Evolutionary conservation across 2,797 vertebrate species (phyloP).

Genomic region (Okamejei kenojei): DNA sequence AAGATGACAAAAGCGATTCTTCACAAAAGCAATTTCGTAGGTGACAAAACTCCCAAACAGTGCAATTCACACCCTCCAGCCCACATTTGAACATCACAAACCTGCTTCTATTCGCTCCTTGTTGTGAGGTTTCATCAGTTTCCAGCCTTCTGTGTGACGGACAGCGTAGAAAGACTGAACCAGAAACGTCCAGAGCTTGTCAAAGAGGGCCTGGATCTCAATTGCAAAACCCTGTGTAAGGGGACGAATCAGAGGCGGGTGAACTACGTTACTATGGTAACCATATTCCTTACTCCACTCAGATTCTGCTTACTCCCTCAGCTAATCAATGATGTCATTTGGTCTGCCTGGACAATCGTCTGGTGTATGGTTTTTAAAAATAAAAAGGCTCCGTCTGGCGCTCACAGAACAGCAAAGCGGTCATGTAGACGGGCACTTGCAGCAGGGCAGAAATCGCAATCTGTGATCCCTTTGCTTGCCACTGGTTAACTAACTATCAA

Average conservation of each 20-base stretch:
- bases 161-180: slow-evolving; percentile 85
- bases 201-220: slow-evolving; percentile 77
- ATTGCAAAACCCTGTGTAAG: slow-evolving; percentile 81
- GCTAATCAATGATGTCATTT: slow-evolving; percentile 79
- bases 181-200: slow-evolving; percentile 86
- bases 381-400: not conserved
- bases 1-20: not conserved
- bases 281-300: slow-evolving; percentile 77
- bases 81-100: slow-evolving; percentile 48
- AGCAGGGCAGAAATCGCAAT: slow-evolving; percentile 3
- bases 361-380: slow-evolving; percentile 49
- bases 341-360: slow-evolving; percentile 61
- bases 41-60: not conserved
- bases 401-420: slow-evolving; percentile 41
- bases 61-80: not conserved
- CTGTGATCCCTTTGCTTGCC: slow-evolving; percentile 23
- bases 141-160: slow-evolving; percentile 87
- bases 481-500: slow-evolving; percentile 48
- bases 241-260: slow-evolving; percentile 96
- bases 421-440: slow-evolving; percentile 36
- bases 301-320: slow-evolving; percentile 71
- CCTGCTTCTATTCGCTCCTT: slow-evolving; percentile 81
- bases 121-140: slow-evolving; percentile 69
- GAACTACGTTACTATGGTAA: slow-evolving; percentile 90
- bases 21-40: not conserved